A percentile compares a stretch with the other conserved stretches of the same genome.
These are phyloP conservation scores for Papilio machaon DNA, from an alignment of 1,140 invertebrate species.

Conservation along the genomic window DNA sequence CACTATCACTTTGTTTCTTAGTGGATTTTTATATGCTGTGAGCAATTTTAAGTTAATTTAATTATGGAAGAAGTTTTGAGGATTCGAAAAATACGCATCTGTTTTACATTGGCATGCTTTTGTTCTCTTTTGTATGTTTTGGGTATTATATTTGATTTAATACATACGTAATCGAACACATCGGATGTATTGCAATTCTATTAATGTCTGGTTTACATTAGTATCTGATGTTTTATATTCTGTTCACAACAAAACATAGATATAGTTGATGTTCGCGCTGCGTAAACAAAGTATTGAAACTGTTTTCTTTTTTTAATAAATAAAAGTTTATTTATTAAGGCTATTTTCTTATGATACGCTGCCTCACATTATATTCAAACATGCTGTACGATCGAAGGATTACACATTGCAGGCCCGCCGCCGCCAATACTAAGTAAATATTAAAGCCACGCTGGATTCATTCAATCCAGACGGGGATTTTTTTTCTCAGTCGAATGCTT, in stretches of 20 bases:
- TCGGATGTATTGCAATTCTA: no score
- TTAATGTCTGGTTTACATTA: not conserved
- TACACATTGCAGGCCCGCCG: not conserved
- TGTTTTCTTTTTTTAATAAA: not conserved
- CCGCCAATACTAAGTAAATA: not conserved
- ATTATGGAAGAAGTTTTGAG: not conserved
- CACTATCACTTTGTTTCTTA: slow-evolving; percentile 13
- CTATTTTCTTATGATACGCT: not conserved
- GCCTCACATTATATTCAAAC: not conserved
- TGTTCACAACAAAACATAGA: not conserved
- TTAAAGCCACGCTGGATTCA: slow-evolving; percentile 18
- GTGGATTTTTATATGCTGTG: not conserved
- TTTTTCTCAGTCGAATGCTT: slow-evolving; percentile 44
- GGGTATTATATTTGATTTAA: no score
- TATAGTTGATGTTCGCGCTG: not conserved
- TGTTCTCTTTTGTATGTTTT: not conserved
- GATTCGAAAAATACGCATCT: not conserved
- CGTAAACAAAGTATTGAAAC: not conserved
- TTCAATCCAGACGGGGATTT: slow-evolving; percentile 25
- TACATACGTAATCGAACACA: not conserved
- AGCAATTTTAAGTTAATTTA: not conserved
- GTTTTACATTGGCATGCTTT: no score
- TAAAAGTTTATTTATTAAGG: not conserved
- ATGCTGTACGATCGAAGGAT: not conserved
- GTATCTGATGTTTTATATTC: not conserved